Evolutionary conservation across 2,113 vertebrate genomes (phyloP), one percentile per base, ranked within the genome.

Genomic region (Chaenogobius annularis): DNA sequence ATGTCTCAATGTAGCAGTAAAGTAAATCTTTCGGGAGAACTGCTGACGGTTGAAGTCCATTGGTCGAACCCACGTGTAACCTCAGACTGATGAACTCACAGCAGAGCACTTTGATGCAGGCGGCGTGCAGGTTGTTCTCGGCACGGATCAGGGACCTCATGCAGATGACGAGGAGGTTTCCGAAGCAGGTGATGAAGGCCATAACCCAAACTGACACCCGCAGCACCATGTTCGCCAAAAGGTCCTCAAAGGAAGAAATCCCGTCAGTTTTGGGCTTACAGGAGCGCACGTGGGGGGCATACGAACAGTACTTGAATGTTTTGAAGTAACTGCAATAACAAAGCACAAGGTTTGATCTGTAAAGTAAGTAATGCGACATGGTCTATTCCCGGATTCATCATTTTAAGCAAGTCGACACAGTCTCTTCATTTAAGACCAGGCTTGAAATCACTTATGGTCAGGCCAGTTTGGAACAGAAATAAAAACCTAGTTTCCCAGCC

Each of bases 51-150:
- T 40, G 37, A 9, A 40, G 2, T 40, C 37, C 37, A 7, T 40
- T 7, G 37, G 37, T 40, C 37, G 1, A 40, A 9, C 37, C 37
- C 37, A 5, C 2, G 37, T 40, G 37, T 7, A 7, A 40, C 37
- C 37, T 40, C 37, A 40, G 37, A 35, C 35, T 35, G 35, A 40
- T 54, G 55, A 3, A 92, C 93, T 92, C 74, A 94, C 93, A 96
- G 81, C 94, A 96, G 43, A 96, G 91, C 75, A 94, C 92, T 91
- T 96, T 96, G 87, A 96, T 95, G 90, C 94, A 95, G 75, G 83
- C 90, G 4, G 94, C 92, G 12, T 95, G 94, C 31, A 85, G 92
- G 58, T 91, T 92, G 73, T 96, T 96, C 90, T 96, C 95, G 0
- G 94, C 93, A 74, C 91, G 91, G 78, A 96, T 93, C 81, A 94